Evolutionary conservation across 2,113 vertebrate genomes (phyloP), one percentile per base, ranked within the genome.

Genomic region (Vombatus ursinus): DNA sequence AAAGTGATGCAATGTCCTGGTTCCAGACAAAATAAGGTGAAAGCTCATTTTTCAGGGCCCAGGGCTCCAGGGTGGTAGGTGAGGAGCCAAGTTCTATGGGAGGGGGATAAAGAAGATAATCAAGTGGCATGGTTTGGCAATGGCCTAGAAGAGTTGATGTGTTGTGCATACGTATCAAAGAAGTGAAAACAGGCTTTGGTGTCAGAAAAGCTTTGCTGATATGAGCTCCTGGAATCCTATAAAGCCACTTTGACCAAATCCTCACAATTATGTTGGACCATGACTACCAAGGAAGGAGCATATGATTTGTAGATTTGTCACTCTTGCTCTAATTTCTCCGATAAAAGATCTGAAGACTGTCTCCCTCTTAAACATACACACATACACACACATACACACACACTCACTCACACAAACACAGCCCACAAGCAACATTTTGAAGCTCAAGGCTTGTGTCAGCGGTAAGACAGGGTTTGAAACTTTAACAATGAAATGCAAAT

Each of bases 401-500:
- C 14, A 77, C 12, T 19, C 61, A 19, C 61, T 4, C 0, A 3
- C 37, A 84, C 68, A 84, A 2, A 44, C 7, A 84, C 37, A 84
- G 37, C n/a, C 37, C 19, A 44, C n/a, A 84, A 2, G 3, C n/a
- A 44, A 44, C 19, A 84, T 84, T 84, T 84, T 84, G n/a, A 1
- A 84, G 19, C 7, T 6, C 68, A 77, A 19, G 37, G 37, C 3
- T 84, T 44, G 0, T 84, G 1, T 47, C 84, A 91, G 89, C 24
- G 47, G 23, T 24, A 57, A 89, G 54, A 84, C 0, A 96, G 90
- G 91, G 77, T 52, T 93, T 93, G 93, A 95, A 95, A 94, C 0
- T 0, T 10, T 50, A 51, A 93, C 0, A 54, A 95, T 90, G 91
- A 61, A 84, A 90, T 61, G 93, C 50, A 94, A 52, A 95, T 95